phyloP scores from a whole-genome alignment of 2,797 vertebrate species.

The Anguilla marmorata region DNA sequence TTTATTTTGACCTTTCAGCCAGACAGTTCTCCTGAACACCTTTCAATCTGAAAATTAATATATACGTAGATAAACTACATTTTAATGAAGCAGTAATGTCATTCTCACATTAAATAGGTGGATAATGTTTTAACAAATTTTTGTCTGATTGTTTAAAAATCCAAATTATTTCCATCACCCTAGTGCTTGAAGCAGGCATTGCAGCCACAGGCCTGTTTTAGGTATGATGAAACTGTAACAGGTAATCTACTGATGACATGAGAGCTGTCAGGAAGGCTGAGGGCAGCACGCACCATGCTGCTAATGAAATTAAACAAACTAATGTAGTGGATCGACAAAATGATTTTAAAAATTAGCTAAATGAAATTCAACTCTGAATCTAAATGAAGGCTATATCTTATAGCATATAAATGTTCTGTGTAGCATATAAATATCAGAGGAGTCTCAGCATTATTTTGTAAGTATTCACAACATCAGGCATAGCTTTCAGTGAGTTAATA shows the following conservation, averaged over 20 bases:
- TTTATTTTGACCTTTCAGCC: not conserved
- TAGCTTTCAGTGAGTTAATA: too few relatives aligned
- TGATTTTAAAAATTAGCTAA: not conserved
- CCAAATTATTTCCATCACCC: not conserved
- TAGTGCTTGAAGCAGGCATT: slow-evolving; percentile 10
- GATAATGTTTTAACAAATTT: not conserved
- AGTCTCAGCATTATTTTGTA: too few relatives aligned
- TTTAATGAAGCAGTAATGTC: not conserved
- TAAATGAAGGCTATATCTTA: too few relatives aligned
- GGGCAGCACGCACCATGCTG: not conserved
- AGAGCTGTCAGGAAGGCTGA: not conserved
- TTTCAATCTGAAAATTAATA: not conserved
- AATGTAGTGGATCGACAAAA: not conserved
- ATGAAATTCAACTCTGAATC: too few relatives aligned
- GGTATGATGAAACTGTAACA: not conserved
- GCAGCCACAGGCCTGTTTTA: not conserved
- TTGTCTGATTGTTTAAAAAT: not conserved
- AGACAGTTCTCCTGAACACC: not conserved
- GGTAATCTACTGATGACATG: not conserved
- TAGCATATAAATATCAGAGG: too few relatives aligned
- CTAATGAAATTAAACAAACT: not conserved
- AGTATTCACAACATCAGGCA: too few relatives aligned
- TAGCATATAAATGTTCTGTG: too few relatives aligned
- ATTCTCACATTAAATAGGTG: not conserved
- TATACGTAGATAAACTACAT: not conserved